phyloP scores from a whole-genome alignment of 2,888 invertebrate genomes.

The Criorhina ranunculi region DNA sequence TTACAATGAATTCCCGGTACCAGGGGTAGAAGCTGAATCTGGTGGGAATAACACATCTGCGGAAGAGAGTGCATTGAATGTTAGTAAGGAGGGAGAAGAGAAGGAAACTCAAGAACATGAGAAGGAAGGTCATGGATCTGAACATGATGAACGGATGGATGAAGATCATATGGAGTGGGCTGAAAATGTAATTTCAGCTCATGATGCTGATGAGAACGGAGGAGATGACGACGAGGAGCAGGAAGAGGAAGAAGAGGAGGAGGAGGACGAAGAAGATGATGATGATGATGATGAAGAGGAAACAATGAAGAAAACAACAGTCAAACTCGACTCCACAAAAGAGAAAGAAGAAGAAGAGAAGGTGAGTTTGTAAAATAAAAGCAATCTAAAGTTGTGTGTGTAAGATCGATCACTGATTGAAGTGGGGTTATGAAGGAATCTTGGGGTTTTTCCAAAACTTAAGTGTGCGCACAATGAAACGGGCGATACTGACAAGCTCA shows the following conservation, averaged over 20 bases:
- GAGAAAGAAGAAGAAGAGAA: slow-evolving; percentile 38
- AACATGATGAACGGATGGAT: slow-evolving; percentile 78
- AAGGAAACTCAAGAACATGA: slow-evolving; percentile 43
- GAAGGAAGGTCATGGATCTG: slow-evolving; percentile 79
- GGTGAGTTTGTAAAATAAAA: slow-evolving; percentile 55
- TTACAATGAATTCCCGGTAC: slow-evolving; percentile 79
- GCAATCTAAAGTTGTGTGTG: no score
- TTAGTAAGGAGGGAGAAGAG: slow-evolving; percentile 37
- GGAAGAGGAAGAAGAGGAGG: slow-evolving; percentile 13
- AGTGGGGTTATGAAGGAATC: no score
- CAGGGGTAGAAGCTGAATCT: slow-evolving; percentile 56
- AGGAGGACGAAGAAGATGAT: background rate
- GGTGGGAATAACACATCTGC: slow-evolving; percentile 13
- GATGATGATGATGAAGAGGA: background rate
- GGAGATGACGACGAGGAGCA: slow-evolving; percentile 31
- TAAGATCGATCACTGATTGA: no score
- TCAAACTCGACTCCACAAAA: background rate
- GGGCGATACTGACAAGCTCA: no score
- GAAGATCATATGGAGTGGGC: slow-evolving; percentile 81
- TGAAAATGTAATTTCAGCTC: slow-evolving; percentile 82
- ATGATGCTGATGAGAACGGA: slow-evolving; percentile 80
- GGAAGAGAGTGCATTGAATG: slow-evolving; percentile 3
- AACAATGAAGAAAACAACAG: background rate
- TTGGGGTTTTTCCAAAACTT: no score
- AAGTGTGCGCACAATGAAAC: no score